A percentile compares a stretch with the other conserved stretches of the same genome.
These are phyloP conservation scores for Leptopterna dolabrata DNA, from an alignment of 2,888 invertebrate genomes.

Conservation along the genomic window DNA sequence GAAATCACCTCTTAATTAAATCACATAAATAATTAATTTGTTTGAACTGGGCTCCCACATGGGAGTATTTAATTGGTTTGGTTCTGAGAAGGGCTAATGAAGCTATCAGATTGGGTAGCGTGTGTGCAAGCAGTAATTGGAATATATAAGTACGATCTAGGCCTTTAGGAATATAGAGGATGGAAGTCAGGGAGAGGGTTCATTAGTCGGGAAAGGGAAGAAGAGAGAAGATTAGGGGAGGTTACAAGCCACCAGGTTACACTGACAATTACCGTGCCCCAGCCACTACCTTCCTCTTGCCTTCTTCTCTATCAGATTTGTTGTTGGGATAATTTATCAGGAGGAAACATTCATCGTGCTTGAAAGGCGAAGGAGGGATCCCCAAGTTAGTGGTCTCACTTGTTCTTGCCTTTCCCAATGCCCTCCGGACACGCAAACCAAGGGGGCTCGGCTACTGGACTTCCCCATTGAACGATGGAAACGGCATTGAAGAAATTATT, in stretches of 20 bases:
- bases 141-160: slow-evolving; percentile 56
- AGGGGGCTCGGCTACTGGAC: slow-evolving; percentile 24
- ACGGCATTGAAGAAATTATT: not conserved
- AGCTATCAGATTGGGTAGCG: slow-evolving; percentile 55
- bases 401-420: slow-evolving; percentile 40
- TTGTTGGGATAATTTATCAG: slow-evolving; percentile 53
- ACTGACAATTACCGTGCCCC: slow-evolving; percentile 52
- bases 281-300: slow-evolving; percentile 31
- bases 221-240: slow-evolving; percentile 38
- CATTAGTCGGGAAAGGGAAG: slow-evolving; percentile 40
- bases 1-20: slow-evolving; percentile 56
- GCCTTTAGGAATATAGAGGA: slow-evolving; percentile 33
- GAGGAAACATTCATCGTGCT: slow-evolving; percentile 53
- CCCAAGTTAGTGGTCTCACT: slow-evolving; percentile 47
- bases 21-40: slow-evolving; percentile 57
- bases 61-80: slow-evolving; percentile 55
- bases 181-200: slow-evolving; percentile 26
- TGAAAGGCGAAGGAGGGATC: not conserved
- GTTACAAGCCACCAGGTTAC: slow-evolving; percentile 56
- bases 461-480: slow-evolving; percentile 34
- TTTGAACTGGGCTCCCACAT: slow-evolving; percentile 51
- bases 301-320: slow-evolving; percentile 49
- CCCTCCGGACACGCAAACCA: slow-evolving; percentile 20
- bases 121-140: slow-evolving; percentile 55
- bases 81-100: slow-evolving; percentile 56